These are phyloP conservation scores for Cephalopterus ornatus DNA, from an alignment of 2,113 vertebrate genomes.

Conservation along the genomic window DNA sequence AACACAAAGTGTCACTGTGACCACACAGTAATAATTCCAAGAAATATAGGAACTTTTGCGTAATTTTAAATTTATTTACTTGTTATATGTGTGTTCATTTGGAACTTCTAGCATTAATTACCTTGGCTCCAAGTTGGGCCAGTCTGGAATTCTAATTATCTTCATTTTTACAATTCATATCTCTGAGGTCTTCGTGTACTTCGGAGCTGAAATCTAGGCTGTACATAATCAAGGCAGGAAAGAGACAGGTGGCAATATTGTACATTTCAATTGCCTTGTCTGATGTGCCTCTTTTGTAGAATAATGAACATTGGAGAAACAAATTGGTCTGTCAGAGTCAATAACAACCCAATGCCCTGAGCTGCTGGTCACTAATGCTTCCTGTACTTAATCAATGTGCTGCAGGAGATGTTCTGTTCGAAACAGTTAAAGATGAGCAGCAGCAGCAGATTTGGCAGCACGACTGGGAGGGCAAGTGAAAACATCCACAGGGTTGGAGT, in stretches of 20 bases:
- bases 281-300: slow-evolving; percentile 43
- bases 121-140: slow-evolving; percentile 13
- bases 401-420: slow-evolving; percentile 33
- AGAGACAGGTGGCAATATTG: slow-evolving; percentile 37
- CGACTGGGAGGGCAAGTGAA: background rate
- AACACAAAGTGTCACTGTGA: slow-evolving; percentile 86
- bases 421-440: slow-evolving; percentile 42
- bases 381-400: slow-evolving; percentile 54
- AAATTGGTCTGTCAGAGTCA: slow-evolving; percentile 57
- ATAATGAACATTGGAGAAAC: slow-evolving; percentile 56
- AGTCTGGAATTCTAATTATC: slow-evolving; percentile 44
- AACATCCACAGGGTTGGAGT: background rate
- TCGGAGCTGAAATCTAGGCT: background rate
- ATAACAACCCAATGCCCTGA: slow-evolving; percentile 43
- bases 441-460: slow-evolving; percentile 27
- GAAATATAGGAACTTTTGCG: slow-evolving; percentile 57
- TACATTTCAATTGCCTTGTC: slow-evolving; percentile 46
- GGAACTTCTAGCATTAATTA: slow-evolving; percentile 45
- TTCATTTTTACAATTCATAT: slow-evolving; percentile 7
- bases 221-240: slow-evolving; percentile 47
- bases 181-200: background rate
- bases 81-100: slow-evolving; percentile 12
- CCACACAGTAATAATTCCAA: slow-evolving; percentile 71
- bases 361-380: slow-evolving; percentile 33
- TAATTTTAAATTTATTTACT: slow-evolving; percentile 61